Base-by-base conservation (phyloP, 2,888 invertebrate genomes). In the Synergus gifuensis region DNA sequence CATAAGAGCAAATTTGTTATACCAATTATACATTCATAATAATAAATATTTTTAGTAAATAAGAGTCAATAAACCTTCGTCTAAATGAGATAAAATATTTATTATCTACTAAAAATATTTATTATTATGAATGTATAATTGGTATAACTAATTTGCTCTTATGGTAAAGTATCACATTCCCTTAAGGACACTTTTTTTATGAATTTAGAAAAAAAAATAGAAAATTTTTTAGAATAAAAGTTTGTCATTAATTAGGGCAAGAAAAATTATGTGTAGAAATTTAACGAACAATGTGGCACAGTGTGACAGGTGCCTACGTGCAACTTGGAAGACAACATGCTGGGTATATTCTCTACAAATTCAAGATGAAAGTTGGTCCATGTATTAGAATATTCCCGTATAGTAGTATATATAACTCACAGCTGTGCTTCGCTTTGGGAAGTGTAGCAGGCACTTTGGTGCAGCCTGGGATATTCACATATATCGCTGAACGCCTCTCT, bases 381-480 rank as follows among this genome's bases (percentile, higher is more conserved):
- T 67, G 67, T 28, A 69, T 42, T 5, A 66, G 44, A 69, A 14
- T 28, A 7, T 69, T 46, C 28, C 46, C 67, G 28, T 28, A 69
- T 16, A 66, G n/a, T 66, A 69, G 46, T 46, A 28, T 28, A 28
- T 28, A 28, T 80, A 66, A 89, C 91, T 91, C 83, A 91, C 91
- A 91, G 86, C 85, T 91, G 91, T 86, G 91, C 88, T 82, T 89
- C 86, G 84, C 88, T 91, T 85, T 90, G 90, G 67, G 91, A 89
- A 86, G 91, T 88, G 85, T 89, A 91, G 87, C 90, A 91, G 89
- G 91, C 90, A 88, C 91, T 92, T 87, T 86, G 91, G 88, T 91
- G 89, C 83, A 91, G 86, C 85, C 89, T 88, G 79, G 90, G 87
- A 82, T 89, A 90, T 77, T 91, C 89, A 86, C 86, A 88, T 82